phyloP scores from a whole-genome alignment of 2,888 invertebrate species.

The Drosophila merina region DNA sequence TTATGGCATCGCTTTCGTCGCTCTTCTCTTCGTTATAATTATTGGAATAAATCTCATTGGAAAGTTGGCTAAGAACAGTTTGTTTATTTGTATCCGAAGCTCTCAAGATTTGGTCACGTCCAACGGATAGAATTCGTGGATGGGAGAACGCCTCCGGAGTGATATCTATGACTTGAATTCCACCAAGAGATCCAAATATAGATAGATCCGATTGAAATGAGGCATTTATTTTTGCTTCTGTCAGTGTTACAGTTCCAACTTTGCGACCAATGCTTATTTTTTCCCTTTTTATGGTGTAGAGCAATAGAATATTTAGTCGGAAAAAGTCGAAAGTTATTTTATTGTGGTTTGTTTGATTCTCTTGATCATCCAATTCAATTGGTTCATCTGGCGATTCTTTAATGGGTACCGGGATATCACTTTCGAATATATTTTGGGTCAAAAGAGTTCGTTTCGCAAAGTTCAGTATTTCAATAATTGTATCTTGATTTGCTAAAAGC shows the following conservation, averaged over 20 bases:
- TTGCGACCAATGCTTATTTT: slow-evolving; percentile 91
- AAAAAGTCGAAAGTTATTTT: slow-evolving; percentile 97
- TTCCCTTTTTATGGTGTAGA: slow-evolving; percentile 91
- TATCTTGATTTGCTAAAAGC: slow-evolving; percentile 94
- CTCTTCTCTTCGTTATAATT: slow-evolving; percentile 76
- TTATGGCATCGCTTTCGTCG: slow-evolving; percentile 83
- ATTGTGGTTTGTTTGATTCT: slow-evolving; percentile 85
- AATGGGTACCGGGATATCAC: neutral
- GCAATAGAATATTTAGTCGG: slow-evolving; percentile 93
- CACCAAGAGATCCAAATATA: slow-evolving; percentile 95
- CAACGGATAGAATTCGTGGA: slow-evolving; percentile 93
- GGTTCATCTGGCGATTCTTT: slow-evolving; percentile 33
- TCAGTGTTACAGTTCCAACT: slow-evolving; percentile 96
- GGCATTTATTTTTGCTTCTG: slow-evolving; percentile 94
- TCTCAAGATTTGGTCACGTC: slow-evolving; percentile 89
- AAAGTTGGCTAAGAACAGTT: slow-evolving; percentile 78
- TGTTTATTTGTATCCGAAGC: slow-evolving; percentile 80
- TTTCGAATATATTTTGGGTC: slow-evolving; percentile 76
- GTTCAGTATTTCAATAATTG: slow-evolving; percentile 96
- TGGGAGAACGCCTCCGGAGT: slow-evolving; percentile 93
- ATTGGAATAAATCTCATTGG: slow-evolving; percentile 84
- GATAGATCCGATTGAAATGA: slow-evolving; percentile 86
- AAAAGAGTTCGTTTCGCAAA: slow-evolving; percentile 91
- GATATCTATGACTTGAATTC: slow-evolving; percentile 94
- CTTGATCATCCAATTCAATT: slow-evolving; percentile 50